Evolutionary conservation across 2,888 invertebrate species (phyloP), one percentile per base, ranked within the genome.

Genomic region (Drosophila mimica): DNA sequence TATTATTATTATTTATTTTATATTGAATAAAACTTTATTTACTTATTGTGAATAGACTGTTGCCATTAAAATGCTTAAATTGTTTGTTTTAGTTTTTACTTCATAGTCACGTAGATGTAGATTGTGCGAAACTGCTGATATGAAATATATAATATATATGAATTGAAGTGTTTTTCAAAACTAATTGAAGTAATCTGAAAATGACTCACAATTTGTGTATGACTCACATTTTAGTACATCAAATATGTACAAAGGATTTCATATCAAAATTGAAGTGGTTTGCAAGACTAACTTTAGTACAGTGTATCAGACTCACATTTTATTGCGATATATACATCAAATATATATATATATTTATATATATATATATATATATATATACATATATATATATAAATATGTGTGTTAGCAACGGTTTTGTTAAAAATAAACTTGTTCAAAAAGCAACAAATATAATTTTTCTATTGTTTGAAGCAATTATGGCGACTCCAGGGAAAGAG

Each of bases 381-480:
- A 4, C 0, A 31, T 52, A 20, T 43, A 46, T 25, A 25, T 25
- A 25, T 25, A 25, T 25, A 25, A 1, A 25, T 17, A 2, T 49
- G 2, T 30, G 17, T 28, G 2, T 28, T 9, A 0, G 0, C 15
- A 15, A 15, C 15, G 8, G 1, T 28, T 5, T 17, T 30, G n/a
- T 30, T 51, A 43, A 11, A 56, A 52, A 71, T 56, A 38, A 56
- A 48, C 31, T 17, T n/a, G 43, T 38, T 46, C 15, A 13, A 53
- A 71, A 36, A 33, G 17, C 30, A 46, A 20, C 43, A 53, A 48
- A 28, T 52, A 40, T n/a, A 38, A 36, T 74, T 54, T 51, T 58
- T 49, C 31, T 73, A 66, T 70, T 69, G 74, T 43, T 67, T 53
- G 25, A 62, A 49, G 58, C 70, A 83, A 86, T 83, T 86, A 83